These are phyloP conservation scores for Peromyscus eremicus DNA, from an alignment of 2,797 vertebrate species.

Conservation along the genomic window DNA sequence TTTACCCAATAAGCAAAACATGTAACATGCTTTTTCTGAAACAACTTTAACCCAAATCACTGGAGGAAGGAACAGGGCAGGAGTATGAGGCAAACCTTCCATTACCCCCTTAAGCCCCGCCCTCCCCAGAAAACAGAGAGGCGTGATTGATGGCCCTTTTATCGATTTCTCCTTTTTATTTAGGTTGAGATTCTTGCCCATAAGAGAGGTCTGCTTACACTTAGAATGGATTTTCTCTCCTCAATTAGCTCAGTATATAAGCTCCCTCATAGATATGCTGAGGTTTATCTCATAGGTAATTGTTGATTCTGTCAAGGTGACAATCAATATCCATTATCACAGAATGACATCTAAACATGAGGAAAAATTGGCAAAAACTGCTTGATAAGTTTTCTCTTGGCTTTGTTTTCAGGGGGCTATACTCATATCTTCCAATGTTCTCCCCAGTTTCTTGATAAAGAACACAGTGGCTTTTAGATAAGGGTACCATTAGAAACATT, in stretches of 20 bases:
- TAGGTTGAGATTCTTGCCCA: neutral
- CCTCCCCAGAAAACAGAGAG: neutral
- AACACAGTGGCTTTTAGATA: slow-evolving; percentile 6
- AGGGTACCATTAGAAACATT: neutral
- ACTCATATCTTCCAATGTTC: neutral
- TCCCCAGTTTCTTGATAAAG: neutral
- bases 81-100: neutral
- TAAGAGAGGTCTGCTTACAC: no score
- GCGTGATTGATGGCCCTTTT: neutral
- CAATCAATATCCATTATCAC: neutral
- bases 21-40: neutral
- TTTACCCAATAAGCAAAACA: neutral
- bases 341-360: neutral
- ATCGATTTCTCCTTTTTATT: neutral
- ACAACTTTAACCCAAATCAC: neutral
- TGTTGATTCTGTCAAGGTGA: neutral
- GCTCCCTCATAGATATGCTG: neutral
- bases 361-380: neutral
- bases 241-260: neutral
- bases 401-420: neutral
- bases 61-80: neutral
- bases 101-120: neutral
- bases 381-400: neutral
- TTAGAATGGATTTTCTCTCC: neutral
- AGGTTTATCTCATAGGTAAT: neutral